Base-by-base conservation (phyloP, 23 tunicate genomes). In the Ascidia mentula region DNA sequence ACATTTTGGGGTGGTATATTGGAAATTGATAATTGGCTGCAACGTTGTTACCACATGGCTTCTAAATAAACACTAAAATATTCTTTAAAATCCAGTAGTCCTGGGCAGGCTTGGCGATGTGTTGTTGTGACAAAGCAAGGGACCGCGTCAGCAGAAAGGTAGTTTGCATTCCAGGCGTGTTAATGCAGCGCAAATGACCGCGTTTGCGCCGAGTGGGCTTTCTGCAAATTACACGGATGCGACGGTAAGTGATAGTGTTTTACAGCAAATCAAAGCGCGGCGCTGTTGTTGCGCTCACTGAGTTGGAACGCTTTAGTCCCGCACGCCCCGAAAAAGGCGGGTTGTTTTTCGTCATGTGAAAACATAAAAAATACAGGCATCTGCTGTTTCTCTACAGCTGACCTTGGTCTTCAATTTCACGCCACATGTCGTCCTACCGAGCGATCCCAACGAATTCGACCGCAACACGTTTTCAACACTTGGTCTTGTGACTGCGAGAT, bases 101-200 rank as follows among this genome's bases (percentile, higher is more conserved):
- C n/a, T n/a, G n/a, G n/a, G n/a, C n/a, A n/a, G n/a, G n/a, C n/a
- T n/a, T n/a, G n/a, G n/a, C n/a, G n/a, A n/a, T n/a, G n/a, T n/a
- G n/a, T n/a, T n/a, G n/a, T n/a, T n/a, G n/a, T n/a, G n/a, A n/a
- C n/a, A n/a, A n/a, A n/a, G n/a, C n/a, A n/a, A n/a, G n/a, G n/a
- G n/a, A n/a, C n/a, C 13, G 13, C 28, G 53, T 9, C 53, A 20
- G 65, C 24, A 20, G 65, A 20, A 28, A 20, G 65, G 65, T 53
- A 53, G 65, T 53, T 53, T 53, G 65, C 65, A 53, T 53, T 53
- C 65, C 65, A 53, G 28, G 65, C 65, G 65, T 53, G 65, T 53
- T 53, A 53, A 20, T 53, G 65, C 65, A 20, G 24, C 65, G 28
- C 28, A 9, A 53, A 53, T 28, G 65, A 53, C 28, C 65, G 65